Percentiles rank a stretch among this genome's conserved stretches.
Conservation (phyloP, 2,888 invertebrate genomes). For the Erebia ligea region DNA sequence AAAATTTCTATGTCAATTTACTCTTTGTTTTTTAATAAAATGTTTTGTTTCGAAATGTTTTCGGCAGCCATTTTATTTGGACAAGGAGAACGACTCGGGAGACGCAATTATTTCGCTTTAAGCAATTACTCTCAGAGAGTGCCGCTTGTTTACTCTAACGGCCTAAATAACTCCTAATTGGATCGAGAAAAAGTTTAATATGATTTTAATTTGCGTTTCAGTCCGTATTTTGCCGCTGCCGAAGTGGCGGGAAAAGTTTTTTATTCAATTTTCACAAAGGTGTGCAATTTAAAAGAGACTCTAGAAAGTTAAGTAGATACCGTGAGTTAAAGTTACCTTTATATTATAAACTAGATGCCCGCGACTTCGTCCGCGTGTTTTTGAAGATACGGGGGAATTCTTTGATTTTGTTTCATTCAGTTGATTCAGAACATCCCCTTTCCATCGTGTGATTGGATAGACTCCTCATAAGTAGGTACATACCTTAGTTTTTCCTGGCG, state of each 20-base stretch:
- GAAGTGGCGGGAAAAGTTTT: not conserved
- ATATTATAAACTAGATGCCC: too few species aligned
- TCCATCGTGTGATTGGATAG: too few species aligned
- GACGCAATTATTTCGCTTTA: slow-evolving; percentile 9
- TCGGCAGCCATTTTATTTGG: not conserved
- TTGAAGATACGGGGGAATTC: too few species aligned
- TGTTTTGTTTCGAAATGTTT: slow-evolving; percentile 2
- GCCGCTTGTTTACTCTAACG: slow-evolving; percentile 9
- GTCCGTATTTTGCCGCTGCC: not conserved
- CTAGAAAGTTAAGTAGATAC: too few species aligned
- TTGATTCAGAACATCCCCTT: too few species aligned
- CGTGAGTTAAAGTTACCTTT: too few species aligned
- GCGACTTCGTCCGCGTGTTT: too few species aligned
- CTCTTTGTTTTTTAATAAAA: not conserved
- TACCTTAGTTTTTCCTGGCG: too few species aligned
- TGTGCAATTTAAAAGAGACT: not conserved
- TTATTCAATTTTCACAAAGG: not conserved
- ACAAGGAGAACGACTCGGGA: not conserved
- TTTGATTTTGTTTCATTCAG: too few species aligned
- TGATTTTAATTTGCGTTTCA: slow-evolving; percentile 16
- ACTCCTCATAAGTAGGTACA: too few species aligned
- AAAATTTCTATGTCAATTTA: not conserved
- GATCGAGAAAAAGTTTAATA: slow-evolving; percentile 17
- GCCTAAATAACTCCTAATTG: slow-evolving; percentile 19
- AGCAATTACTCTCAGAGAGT: slow-evolving; percentile 5